Conservation (phyloP, 2,797 vertebrate species). For the Euthynnus affinis region DNA sequence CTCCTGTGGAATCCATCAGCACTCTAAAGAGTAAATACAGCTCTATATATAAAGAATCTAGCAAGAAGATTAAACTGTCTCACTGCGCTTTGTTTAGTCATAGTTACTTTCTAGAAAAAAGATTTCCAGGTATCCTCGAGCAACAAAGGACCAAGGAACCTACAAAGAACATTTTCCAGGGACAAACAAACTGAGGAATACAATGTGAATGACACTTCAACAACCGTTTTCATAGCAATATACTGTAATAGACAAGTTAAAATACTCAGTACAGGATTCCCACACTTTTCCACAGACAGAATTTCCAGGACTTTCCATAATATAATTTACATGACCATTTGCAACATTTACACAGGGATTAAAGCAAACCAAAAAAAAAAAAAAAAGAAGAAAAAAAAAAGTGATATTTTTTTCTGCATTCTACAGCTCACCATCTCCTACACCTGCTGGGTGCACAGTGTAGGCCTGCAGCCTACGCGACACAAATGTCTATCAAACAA, state of each 20-base stretch:
- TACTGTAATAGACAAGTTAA: not conserved
- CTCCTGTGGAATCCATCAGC: conserved; percentile 9
- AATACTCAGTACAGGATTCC: too few relatives aligned
- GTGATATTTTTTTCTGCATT: too few relatives aligned
- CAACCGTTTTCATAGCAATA: not conserved
- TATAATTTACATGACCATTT: too few relatives aligned
- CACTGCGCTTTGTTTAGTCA: not conserved
- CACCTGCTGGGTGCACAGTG: too few relatives aligned
- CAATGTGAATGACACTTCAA: not conserved
- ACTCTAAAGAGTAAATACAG: conserved; percentile 17
- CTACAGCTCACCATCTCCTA: too few relatives aligned
- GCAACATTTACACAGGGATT: too few relatives aligned
- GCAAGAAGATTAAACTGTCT: not conserved
- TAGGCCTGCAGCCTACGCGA: too few relatives aligned
- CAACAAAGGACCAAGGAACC: conserved; percentile 8
- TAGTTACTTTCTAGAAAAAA: not conserved
- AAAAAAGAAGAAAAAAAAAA: too few relatives aligned
- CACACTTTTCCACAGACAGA: too few relatives aligned
- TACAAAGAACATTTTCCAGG: conserved; percentile 30
- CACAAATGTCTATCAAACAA: too few relatives aligned
- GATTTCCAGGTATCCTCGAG: not conserved
- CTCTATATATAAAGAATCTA: conserved; percentile 3
- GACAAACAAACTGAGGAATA: conserved; percentile 9
- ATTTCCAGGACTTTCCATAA: too few relatives aligned
- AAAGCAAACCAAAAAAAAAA: too few relatives aligned